Evolutionary conservation across 2,113 vertebrate genomes (phyloP).

Genomic region (Centropus unirufus): DNA sequence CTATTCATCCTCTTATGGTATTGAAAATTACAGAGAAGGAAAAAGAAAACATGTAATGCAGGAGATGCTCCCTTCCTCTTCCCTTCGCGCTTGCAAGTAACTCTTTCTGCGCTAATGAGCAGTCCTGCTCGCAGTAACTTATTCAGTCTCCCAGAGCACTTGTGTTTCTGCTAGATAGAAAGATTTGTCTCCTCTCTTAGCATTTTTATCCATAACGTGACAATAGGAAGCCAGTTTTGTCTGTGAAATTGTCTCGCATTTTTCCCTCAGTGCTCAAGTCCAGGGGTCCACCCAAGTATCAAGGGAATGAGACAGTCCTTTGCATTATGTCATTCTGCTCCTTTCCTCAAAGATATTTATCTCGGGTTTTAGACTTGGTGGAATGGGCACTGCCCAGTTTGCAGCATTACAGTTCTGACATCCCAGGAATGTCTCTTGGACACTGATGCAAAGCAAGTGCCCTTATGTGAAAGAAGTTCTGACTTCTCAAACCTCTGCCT

Average conservation of each 20-base stretch:
- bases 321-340: background rate
- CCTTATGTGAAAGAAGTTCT: background rate
- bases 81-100: background rate
- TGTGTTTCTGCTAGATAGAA: background rate
- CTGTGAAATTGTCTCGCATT: no score
- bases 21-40: background rate
- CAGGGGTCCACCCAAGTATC: background rate
- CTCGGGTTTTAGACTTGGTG: background rate
- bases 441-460: background rate
- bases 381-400: background rate
- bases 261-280: background rate
- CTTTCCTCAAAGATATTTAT: background rate
- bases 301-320: background rate
- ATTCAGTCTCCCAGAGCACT: background rate
- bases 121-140: background rate
- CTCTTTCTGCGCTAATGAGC: background rate
- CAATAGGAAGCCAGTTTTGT: background rate
- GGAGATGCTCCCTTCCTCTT: background rate
- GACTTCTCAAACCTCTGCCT: rapidly evolving
- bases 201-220: background rate
- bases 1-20: background rate
- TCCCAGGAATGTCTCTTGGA: background rate
- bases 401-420: background rate
- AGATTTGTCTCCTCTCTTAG: background rate
- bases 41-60: background rate